phyloP scores from a whole-genome alignment of 2,797 vertebrate genomes.

The Tiaroga cobitis region DNA sequence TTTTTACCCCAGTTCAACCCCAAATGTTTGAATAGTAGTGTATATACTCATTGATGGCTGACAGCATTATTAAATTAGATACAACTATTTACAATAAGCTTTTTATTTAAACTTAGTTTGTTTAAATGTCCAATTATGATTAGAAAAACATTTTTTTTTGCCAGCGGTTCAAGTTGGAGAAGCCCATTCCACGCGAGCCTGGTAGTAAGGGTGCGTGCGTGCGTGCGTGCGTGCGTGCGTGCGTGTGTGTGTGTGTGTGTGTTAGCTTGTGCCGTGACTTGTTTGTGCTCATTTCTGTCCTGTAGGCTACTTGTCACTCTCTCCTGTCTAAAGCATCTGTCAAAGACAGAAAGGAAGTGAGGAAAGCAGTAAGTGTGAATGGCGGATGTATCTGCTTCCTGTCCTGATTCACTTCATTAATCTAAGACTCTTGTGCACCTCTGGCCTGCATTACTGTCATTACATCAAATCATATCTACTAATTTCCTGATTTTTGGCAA shows the following conservation, averaged over 20 bases:
- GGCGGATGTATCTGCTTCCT: constrained; percentile 28
- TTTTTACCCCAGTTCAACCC: background rate
- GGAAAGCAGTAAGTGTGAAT: constrained; percentile 98
- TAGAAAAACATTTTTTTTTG: background rate
- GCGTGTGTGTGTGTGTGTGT: background rate
- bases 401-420: constrained; percentile 42
- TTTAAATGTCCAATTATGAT: background rate
- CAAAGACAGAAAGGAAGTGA: constrained; percentile 99
- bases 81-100: background rate
- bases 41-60: background rate
- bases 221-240: background rate
- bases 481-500: constrained; percentile 43
- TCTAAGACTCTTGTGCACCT: constrained; percentile 39
- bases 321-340: constrained; percentile 99
- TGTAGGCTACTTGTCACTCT: constrained; percentile 99
- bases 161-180: background rate
- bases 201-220: background rate
- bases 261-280: constrained; percentile 84
- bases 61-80: background rate
- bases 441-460: constrained; percentile 39
- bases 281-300: constrained; percentile 99
- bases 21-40: background rate
- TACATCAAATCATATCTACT: constrained; percentile 52
- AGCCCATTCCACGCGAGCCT: background rate
- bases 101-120: background rate